Evolutionary conservation across 1,140 invertebrate genomes (phyloP), one percentile per base, ranked within the genome.

Genomic region (Micrasema minimum): DNA sequence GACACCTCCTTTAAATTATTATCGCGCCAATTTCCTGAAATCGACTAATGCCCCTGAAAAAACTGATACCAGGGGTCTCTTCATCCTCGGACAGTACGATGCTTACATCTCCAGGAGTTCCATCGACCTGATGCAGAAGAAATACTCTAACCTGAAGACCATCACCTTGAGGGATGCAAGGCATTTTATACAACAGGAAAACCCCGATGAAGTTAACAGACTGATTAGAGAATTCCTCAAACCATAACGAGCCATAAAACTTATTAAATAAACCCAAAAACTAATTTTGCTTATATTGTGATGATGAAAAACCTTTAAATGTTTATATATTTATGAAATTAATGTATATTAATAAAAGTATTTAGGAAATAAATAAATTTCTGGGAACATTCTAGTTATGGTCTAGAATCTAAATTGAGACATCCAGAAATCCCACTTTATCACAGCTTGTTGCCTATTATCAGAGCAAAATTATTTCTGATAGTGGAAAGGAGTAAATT

Each of bases 1-100:
- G 2, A 89, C 86, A 12, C 78, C 80, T 3, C 85, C 89, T 3
- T 71, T 91, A 0, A 89, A 90, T 76, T 90, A 88, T 77, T 90
- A 88, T 71, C 79, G 87, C 7, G 82, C 81, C 7, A 78, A 76
- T 51, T 72, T 71, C 23, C 18, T 71, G 12, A 50, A 53, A 9
- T 16, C 14, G 1, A n/a, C 11, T 0, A 10, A 22, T 2, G n/a
- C 14, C 4, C 35, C 50, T 9, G n/a, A 23, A 10, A 57, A 22
- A 20, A 41, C 12, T 35, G 12, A 1, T 37, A 43, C 72, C 43
- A 45, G 69, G 68, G 38, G 74, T 9, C 37, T 90, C 37, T 78
- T 87, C 10, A 78, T 90, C 20, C 88, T 86, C 79, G 88, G 88
- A 11, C 80, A 81, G 43, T 75, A 82, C 14, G 89, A 90, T 77